Base-by-base conservation (phyloP, 2,888 invertebrate genomes). In the Drosophila pseudotakahashii region DNA sequence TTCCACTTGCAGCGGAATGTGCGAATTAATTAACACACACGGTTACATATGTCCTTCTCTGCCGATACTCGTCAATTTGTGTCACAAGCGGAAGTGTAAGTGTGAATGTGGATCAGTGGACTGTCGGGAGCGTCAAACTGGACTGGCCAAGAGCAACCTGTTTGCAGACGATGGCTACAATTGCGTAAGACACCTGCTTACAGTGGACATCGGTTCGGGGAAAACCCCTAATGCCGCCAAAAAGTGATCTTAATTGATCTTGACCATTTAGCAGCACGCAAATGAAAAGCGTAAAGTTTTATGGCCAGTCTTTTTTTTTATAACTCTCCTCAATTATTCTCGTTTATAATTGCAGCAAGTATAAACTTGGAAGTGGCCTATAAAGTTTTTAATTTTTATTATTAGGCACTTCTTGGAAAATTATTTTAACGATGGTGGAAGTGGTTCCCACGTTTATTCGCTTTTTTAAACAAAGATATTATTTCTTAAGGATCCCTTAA, bases 21-120 rank as follows among this genome's bases (percentile, higher is more conserved):
- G 37, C 45, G 45, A 66, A 62, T 66, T 16, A 66, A 66, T 66
- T 62, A 62, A 66, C 64, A 62, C 53, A 16, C 26, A 6, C 1
- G 26, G 26, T 26, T 26, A 26, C 26, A 26, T 26, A 26, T 26
- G 26, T 26, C 26, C 26, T 26, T 26, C 26, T 26, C 26, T 26
- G 26, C 5, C 26, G 26, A 26, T 26, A 26, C 26, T 26, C 26
- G 26, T 16, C 23, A 14, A 61, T 61, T 52, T 32, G 52, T 66
- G 64, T 62, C 66, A 63, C 66, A 63, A 53, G 66, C 66, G 66
- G 66, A 66, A 66, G 64, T 62, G 58, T 41, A 26, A 16, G 44
- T 23, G 53, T 66, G 64, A 52, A 66, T 66, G 62, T 66, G 64
- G 64, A 66, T 66, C 64, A 66, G 53, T 66, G 66, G 64, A 47